phyloP scores from a whole-genome alignment of 2,113 vertebrate species.

The Chaetura pelagica region DNA sequence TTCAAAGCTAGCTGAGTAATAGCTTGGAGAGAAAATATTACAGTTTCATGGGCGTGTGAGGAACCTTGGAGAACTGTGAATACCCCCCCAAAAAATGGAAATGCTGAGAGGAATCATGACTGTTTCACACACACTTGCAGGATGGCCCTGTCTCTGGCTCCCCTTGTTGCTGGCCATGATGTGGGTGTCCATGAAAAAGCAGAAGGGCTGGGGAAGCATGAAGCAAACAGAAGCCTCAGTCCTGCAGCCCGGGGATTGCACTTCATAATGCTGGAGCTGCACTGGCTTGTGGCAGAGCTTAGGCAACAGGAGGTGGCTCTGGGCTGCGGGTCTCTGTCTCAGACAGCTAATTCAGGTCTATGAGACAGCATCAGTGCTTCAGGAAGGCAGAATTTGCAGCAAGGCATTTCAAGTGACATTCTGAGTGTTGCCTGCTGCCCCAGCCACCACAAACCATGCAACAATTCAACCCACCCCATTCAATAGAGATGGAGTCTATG shows the following conservation, averaged over 20 bases:
- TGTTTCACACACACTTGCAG: not conserved
- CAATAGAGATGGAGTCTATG: not conserved
- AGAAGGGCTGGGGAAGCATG: not conserved
- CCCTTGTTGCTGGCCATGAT: fast-evolving
- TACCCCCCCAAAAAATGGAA: not conserved
- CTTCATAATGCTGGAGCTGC: fast-evolving
- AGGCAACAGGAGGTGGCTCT: not conserved
- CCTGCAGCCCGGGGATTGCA: not conserved
- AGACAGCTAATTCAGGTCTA: not conserved
- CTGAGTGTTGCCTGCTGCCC: not conserved
- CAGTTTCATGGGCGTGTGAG: not conserved
- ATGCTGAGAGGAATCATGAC: not conserved
- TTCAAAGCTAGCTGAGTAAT: not conserved
- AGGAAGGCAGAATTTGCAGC: not conserved
- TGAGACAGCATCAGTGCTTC: not conserved
- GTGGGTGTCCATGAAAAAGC: not conserved
- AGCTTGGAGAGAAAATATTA: not conserved
- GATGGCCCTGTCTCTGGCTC: not conserved
- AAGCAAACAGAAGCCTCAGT: not conserved
- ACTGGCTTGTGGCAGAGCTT: not conserved
- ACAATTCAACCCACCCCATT: not conserved
- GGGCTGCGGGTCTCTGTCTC: not conserved
- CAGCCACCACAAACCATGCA: not conserved
- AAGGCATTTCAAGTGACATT: not conserved
- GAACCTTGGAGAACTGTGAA: not conserved